Conservation (phyloP, 2,888 invertebrate species). For the Terebella lapidaria region DNA sequence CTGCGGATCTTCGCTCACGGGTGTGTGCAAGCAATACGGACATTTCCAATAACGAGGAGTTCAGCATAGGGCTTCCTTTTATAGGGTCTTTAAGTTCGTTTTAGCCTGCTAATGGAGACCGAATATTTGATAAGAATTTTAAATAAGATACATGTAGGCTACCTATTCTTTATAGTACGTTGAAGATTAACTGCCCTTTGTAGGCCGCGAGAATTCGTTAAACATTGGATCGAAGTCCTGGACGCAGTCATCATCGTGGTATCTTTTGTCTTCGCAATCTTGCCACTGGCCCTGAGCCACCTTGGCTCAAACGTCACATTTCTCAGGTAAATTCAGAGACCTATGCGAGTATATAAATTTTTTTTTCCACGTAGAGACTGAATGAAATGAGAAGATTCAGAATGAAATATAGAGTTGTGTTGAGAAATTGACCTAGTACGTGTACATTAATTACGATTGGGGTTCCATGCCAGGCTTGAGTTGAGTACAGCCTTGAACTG, state of each 20-base stretch:
- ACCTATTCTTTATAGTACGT: not conserved
- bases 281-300: slow-evolving; percentile 25
- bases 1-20: slow-evolving; percentile 52
- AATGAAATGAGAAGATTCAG: no score
- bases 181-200: slow-evolving; percentile 1
- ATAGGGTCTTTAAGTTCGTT: no score
- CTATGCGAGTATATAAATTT: no score
- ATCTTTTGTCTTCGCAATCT: slow-evolving; percentile 53
- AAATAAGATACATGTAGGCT: not conserved
- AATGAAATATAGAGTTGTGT: no score
- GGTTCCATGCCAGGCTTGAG: no score
- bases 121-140: no score
- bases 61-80: not conserved
- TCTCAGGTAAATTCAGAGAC: not conserved
- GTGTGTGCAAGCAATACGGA: no score
- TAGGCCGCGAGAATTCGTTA: slow-evolving; percentile 3
- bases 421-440: no score
- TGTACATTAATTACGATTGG: no score
- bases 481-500: slow-evolving; percentile 2
- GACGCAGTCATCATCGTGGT: slow-evolving; percentile 54
- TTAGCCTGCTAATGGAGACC: no score
- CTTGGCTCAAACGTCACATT: not conserved
- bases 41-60: no score
- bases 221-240: slow-evolving; percentile 50
- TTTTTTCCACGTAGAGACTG: no score